phyloP scores from a whole-genome alignment of 2,888 invertebrate species.

The Thalpophila matura region DNA sequence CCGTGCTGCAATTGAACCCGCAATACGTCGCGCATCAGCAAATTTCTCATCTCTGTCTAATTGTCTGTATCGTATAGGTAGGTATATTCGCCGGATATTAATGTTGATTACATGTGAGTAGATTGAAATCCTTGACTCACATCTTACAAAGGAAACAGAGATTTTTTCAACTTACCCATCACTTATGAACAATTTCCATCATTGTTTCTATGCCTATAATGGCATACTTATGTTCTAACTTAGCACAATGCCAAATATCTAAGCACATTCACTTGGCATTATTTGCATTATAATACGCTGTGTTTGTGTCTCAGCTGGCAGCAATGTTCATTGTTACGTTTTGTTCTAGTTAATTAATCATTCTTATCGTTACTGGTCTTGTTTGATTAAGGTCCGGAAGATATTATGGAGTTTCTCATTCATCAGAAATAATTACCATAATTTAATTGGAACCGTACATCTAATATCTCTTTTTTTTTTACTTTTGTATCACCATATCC shows the following conservation, averaged over 20 bases:
- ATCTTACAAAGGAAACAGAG: slow-evolving; percentile 17
- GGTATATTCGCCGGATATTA: slow-evolving; percentile 5
- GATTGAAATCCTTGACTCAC: slow-evolving; percentile 17
- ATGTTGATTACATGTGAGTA: background rate
- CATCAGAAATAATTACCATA: too few relatives aligned
- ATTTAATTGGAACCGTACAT: too few relatives aligned
- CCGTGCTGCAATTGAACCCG: too few relatives aligned
- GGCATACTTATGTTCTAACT: slow-evolving; percentile 15
- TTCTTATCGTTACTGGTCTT: background rate
- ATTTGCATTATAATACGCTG: slow-evolving; percentile 15
- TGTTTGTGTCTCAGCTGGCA: background rate
- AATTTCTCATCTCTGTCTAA: too few relatives aligned
- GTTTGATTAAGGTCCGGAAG: background rate
- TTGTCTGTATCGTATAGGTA: background rate
- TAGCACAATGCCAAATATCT: slow-evolving; percentile 29
- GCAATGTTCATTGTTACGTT: slow-evolving; percentile 13
- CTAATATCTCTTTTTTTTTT: too few relatives aligned
- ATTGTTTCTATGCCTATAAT: slow-evolving; percentile 33
- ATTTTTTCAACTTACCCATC: slow-evolving; percentile 5
- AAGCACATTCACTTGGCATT: slow-evolving; percentile 11
- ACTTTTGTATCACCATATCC: too few relatives aligned
- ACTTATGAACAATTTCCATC: slow-evolving; percentile 10
- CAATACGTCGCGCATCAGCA: too few relatives aligned
- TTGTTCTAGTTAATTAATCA: background rate
- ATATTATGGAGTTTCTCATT: background rate